A percentile compares a stretch with the other conserved stretches of the same genome.
These are phyloP conservation scores for Epinotia brunnichana DNA, from an alignment of 2,888 invertebrate species.

Conservation along the genomic window DNA sequence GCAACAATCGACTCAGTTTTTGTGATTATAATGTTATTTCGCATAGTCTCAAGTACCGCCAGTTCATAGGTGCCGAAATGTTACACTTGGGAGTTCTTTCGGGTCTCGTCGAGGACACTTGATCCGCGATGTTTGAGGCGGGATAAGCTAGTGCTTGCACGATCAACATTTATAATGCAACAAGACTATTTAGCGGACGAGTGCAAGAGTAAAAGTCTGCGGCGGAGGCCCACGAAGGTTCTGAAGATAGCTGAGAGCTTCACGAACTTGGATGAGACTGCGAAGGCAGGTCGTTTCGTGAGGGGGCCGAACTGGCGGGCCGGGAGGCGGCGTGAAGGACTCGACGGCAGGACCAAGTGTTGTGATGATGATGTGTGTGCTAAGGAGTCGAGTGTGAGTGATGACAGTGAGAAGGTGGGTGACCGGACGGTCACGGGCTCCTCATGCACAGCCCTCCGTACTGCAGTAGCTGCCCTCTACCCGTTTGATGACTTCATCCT, in stretches of 20 bases:
- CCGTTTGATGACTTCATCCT: slow-evolving; percentile 96
- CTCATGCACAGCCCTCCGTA: slow-evolving; percentile 94
- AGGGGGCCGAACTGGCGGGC: slow-evolving; percentile 76
- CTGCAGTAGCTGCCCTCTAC: slow-evolving; percentile 95
- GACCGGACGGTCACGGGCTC: slow-evolving; percentile 78
- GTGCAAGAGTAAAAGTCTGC: slow-evolving; percentile 74
- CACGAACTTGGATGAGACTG: slow-evolving; percentile 80
- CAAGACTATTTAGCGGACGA: slow-evolving; percentile 72
- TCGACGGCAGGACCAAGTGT: slow-evolving; percentile 72
- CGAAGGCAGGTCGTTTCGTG: slow-evolving; percentile 76
- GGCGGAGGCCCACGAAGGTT: slow-evolving; percentile 80
- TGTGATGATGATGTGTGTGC: slow-evolving; percentile 74
- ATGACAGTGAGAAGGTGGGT: slow-evolving; percentile 76
- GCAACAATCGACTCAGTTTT: slow-evolving; percentile 69
- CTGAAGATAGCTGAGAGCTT: slow-evolving; percentile 82
- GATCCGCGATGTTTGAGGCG: slow-evolving; percentile 76
- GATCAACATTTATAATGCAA: slow-evolving; percentile 79
- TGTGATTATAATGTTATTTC: slow-evolving; percentile 74
- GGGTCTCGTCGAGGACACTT: slow-evolving; percentile 69
- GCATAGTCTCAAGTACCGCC: slow-evolving; percentile 73
- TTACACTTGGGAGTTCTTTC: slow-evolving; percentile 61
- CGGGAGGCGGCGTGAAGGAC: slow-evolving; percentile 66
- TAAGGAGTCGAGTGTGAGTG: slow-evolving; percentile 81
- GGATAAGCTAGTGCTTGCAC: slow-evolving; percentile 65
- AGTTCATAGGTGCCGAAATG: slow-evolving; percentile 66